Percentiles rank a stretch among this genome's conserved stretches.
phyloP scores from a whole-genome alignment of 2,797 vertebrate genomes.

The Microchirus variegatus region DNA sequence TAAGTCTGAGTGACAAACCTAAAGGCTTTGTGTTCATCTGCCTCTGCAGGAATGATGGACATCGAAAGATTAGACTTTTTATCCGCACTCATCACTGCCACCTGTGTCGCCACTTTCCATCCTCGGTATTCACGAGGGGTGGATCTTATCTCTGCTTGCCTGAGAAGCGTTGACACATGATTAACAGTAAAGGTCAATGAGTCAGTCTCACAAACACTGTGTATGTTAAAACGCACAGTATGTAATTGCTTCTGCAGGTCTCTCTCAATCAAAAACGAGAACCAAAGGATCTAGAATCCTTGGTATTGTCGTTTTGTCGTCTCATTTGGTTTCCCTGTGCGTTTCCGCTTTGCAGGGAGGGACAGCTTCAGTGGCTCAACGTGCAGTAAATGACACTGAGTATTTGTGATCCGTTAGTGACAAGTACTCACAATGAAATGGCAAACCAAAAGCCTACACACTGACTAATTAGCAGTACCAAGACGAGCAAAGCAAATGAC shows the following conservation, averaged over 20 bases:
- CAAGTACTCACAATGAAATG: no score
- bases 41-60: constrained; percentile 49
- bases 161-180: constrained; percentile 16
- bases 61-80: constrained; percentile 55
- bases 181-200: constrained; percentile 21
- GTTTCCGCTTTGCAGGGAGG: no score
- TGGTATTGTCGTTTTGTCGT: no score
- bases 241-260: neutral
- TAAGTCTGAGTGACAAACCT: constrained; percentile 51
- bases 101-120: constrained; percentile 26
- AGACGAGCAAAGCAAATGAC: no score
- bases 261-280: no score
- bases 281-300: no score
- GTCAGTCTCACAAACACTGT: neutral
- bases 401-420: no score
- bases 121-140: constrained; percentile 17
- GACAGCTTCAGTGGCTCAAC: no score
- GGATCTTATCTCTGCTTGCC: constrained; percentile 54
- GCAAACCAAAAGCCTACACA: no score
- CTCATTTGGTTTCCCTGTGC: no score
- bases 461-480: no score
- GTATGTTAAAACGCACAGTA: neutral
- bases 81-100: constrained; percentile 32
- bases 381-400: no score
- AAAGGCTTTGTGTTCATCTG: constrained; percentile 47